phyloP scores from a whole-genome alignment of 2,888 invertebrate genomes.

The Pteria penguin region DNA sequence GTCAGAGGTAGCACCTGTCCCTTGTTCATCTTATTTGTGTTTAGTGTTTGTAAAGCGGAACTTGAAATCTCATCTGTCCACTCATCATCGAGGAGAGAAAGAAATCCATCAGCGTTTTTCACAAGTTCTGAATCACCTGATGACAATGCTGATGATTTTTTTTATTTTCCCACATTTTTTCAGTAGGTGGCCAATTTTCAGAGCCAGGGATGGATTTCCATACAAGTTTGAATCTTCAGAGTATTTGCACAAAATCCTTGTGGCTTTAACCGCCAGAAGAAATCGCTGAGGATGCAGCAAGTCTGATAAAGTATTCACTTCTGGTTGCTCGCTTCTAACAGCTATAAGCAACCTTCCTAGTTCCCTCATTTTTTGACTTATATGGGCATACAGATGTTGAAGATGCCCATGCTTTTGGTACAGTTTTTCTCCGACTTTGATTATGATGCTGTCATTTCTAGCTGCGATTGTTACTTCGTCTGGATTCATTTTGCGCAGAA shows the following conservation, averaged over 20 bases:
- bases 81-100: conserved; percentile 29
- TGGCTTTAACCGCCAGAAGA: conserved; percentile 28
- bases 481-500: conserved; percentile 13
- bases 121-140: conserved; percentile 5
- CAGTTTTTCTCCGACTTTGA: conserved; percentile 35
- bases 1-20: conserved; percentile 30
- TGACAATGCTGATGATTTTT: conserved; percentile 16
- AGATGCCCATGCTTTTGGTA: conserved; percentile 34
- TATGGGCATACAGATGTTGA: conserved; percentile 23
- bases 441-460: conserved; percentile 31
- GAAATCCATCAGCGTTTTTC: conserved; percentile 29
- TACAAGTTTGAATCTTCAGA: conserved; percentile 20
- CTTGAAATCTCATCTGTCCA: conserved; percentile 34
- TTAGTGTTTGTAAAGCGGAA: conserved; percentile 31
- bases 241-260: conserved; percentile 22
- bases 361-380: conserved; percentile 36
- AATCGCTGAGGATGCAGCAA: conserved; percentile 20
- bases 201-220: conserved; percentile 34
- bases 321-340: conserved; percentile 21
- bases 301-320: conserved; percentile 24
- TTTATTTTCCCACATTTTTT: conserved; percentile 34
- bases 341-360: conserved; percentile 27
- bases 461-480: conserved; percentile 12
- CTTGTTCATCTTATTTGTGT: conserved; percentile 35
- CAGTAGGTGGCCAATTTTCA: conserved; percentile 36